These are phyloP conservation scores for Phoenicopterus ruber DNA, from an alignment of 2,113 vertebrate species.

Conservation along the genomic window DNA sequence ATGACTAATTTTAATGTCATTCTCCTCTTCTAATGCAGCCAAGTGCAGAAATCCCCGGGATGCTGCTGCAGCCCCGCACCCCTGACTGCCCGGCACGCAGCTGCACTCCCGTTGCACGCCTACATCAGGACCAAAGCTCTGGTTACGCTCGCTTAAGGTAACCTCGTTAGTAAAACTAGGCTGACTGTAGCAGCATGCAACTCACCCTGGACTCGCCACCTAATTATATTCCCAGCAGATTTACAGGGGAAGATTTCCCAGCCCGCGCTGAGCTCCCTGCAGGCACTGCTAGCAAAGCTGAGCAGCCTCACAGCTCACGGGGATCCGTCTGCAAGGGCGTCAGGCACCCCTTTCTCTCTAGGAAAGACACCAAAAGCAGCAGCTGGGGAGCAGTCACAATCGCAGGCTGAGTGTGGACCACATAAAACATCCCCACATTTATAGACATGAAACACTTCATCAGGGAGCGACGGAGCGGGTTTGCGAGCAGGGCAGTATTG, in stretches of 20 bases:
- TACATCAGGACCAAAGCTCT: neutral
- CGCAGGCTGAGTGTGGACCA: neutral
- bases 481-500: neutral
- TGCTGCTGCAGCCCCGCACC: neutral
- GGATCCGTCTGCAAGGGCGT: neutral
- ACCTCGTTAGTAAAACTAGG: neutral
- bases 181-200: neutral
- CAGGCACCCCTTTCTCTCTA: neutral
- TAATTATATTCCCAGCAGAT: neutral
- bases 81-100: accelerated
- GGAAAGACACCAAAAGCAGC: neutral
- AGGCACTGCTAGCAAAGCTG: neutral
- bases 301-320: neutral
- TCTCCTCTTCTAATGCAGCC: neutral
- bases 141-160: neutral
- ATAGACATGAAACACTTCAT: neutral
- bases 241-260: neutral
- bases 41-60: neutral
- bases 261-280: neutral
- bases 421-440: neutral
- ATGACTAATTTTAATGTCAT: neutral
- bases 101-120: neutral
- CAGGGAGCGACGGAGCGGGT: neutral
- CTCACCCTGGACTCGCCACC: neutral
- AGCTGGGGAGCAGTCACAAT: neutral